phyloP scores from a whole-genome alignment of 2,113 vertebrate species.

The Corydoras sp. region DNA sequence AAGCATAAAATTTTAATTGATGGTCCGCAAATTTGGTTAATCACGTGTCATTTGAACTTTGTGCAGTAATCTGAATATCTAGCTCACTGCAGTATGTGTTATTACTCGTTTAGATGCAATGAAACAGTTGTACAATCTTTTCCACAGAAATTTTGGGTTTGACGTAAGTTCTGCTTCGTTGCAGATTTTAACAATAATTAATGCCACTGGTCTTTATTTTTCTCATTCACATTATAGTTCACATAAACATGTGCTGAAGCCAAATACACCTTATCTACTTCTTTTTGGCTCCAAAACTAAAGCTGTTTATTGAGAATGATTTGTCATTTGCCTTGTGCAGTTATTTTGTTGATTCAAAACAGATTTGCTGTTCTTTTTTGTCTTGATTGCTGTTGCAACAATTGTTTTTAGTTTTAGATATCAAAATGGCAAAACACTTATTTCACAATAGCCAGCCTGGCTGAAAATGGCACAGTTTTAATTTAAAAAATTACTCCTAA shows the following conservation, averaged over 20 bases:
- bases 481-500: too few species aligned
- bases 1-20: too few species aligned
- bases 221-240: constrained; percentile 14
- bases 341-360: not conserved
- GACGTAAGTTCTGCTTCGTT: constrained; percentile 27
- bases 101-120: not conserved
- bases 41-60: too few species aligned
- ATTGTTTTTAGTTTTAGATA: too few species aligned
- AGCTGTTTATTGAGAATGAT: constrained; percentile 24
- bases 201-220: constrained; percentile 25
- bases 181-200: constrained; percentile 25
- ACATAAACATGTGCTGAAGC: constrained; percentile 19
- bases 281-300: constrained; percentile 4
- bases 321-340: constrained; percentile 7
- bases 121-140: too few species aligned
- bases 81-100: not conserved
- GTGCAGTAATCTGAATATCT: constrained; percentile 5
- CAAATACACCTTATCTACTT: constrained; percentile 25
- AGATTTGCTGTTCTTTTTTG: too few species aligned
- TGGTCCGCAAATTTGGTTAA: too few species aligned
- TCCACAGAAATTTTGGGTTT: constrained; percentile 21
- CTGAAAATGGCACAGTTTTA: too few species aligned
- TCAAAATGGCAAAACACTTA: too few species aligned
- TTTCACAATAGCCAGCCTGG: too few species aligned
- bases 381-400: too few species aligned